Evolutionary conservation across 2,113 vertebrate species (phyloP), one percentile per base, ranked within the genome.

Genomic region (Mohoua ochrocephala): DNA sequence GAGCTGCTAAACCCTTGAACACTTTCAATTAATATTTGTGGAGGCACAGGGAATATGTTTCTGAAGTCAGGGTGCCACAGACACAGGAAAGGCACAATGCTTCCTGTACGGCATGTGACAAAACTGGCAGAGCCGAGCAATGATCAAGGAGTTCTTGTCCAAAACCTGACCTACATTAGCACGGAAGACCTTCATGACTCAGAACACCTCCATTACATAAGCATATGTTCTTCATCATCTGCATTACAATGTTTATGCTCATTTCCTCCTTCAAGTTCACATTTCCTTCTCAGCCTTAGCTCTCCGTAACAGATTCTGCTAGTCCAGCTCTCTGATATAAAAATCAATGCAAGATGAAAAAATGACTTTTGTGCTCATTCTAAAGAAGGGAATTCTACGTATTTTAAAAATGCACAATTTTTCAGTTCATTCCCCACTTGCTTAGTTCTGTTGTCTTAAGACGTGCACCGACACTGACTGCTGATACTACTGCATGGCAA

Each of bases 391-490:
- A 64, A 5, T 90, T 54, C 9, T 21, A 54, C 18, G 21, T 65
- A 60, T 31, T 37, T 8, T 5, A 61, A 67, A 73, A 21, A 0
- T 0, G 0, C 1, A 4, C 17, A 26, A 5, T 33, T 50, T 89
- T 80, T 65, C 31, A 73, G 39, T 63, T 47, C 7, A 53, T 74
- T 81, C 10, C 14, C 5, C 31, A 33, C 37, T 10, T 83, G 44
- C 44, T 88, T 60, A 30, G 35, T 42, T 91, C 53, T 71, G 18
- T 26, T 84, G 52, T 63, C 31, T 45, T 37, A 64, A 57, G 57
- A 80, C 12, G 11, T 9, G 10, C 26, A 73, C 47, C 18, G 20
- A 19, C 39, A 44, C 20, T 24, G 61, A 60, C 20, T 42, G 42
- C 41, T 56, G 49, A 42, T 28, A 82, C 7, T 47, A 35, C 35